These are phyloP conservation scores for Pecten maximus DNA, from an alignment of 2,888 invertebrate species.

Conservation along the genomic window DNA sequence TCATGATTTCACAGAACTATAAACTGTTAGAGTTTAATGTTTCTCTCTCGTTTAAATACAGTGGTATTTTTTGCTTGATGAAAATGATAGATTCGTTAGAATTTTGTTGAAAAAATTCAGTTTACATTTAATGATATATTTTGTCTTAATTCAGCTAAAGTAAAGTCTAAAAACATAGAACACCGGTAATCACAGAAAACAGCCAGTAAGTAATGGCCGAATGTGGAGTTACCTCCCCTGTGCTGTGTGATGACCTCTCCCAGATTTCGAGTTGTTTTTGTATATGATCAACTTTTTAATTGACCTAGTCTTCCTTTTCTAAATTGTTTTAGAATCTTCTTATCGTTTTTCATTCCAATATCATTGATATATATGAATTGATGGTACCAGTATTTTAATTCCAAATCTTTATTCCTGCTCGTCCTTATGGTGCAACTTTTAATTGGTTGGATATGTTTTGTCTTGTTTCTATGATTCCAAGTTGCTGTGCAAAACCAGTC, in stretches of 20 bases:
- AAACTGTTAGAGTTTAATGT: background rate
- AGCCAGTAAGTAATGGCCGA: background rate
- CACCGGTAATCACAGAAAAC: background rate
- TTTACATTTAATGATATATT: background rate
- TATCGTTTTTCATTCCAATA: background rate
- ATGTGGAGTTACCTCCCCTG: background rate
- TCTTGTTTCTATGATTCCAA: background rate
- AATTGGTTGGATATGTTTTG: background rate
- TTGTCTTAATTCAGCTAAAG: background rate
- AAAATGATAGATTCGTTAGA: background rate
- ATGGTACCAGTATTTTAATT: background rate
- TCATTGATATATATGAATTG: background rate
- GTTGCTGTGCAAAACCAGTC: background rate
- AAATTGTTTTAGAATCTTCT: background rate
- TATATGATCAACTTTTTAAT: background rate
- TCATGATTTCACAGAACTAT: background rate
- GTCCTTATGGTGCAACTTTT: background rate
- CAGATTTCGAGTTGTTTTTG: background rate
- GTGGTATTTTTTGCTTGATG: background rate
- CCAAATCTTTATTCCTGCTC: background rate
- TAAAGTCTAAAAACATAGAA: constrained; percentile 18
- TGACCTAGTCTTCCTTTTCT: background rate
- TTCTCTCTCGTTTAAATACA: background rate
- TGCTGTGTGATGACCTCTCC: background rate
- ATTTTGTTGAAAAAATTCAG: background rate